A percentile compares a stretch with the other conserved stretches of the same genome.
phyloP scores from a whole-genome alignment of 2,797 vertebrate species.

The Pantherophis alleghaniensis region DNA sequence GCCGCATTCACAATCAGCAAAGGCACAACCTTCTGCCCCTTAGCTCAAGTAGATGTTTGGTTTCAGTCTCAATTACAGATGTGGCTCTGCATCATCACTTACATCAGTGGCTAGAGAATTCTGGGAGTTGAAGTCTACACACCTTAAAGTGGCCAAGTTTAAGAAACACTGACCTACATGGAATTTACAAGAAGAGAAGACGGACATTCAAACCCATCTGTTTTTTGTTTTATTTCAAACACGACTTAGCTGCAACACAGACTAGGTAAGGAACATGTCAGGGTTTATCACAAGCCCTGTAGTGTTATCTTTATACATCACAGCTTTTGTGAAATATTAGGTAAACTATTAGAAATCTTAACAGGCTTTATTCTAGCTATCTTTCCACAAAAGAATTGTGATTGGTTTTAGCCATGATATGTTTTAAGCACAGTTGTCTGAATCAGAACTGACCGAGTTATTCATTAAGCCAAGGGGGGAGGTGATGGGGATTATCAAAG shows the following conservation, averaged over 20 bases:
- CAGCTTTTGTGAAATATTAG: neutral
- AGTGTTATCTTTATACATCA: neutral
- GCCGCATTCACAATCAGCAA: neutral
- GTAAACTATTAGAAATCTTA: neutral
- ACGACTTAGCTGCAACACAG: neutral
- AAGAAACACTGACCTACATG: neutral
- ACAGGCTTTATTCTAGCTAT: neutral
- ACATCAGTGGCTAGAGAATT: neutral
- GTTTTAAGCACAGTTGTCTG: neutral
- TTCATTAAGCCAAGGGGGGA: neutral
- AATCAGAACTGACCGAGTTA: neutral
- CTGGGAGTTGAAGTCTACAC: neutral
- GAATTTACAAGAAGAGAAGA: neutral
- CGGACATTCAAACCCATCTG: neutral
- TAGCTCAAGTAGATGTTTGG: neutral
- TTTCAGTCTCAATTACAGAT: neutral
- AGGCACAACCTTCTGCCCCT: neutral
- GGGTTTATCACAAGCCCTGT: neutral
- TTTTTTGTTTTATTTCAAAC: neutral
- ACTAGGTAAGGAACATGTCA: neutral
- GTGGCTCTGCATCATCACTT: neutral
- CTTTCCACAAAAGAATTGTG: neutral
- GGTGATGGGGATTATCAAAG: neutral
- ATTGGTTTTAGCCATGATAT: neutral
- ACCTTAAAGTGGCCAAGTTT: neutral